Evolutionary conservation across 2,888 invertebrate species (phyloP), one percentile per base, ranked within the genome.

Genomic region (Scaptomyza tumidula): DNA sequence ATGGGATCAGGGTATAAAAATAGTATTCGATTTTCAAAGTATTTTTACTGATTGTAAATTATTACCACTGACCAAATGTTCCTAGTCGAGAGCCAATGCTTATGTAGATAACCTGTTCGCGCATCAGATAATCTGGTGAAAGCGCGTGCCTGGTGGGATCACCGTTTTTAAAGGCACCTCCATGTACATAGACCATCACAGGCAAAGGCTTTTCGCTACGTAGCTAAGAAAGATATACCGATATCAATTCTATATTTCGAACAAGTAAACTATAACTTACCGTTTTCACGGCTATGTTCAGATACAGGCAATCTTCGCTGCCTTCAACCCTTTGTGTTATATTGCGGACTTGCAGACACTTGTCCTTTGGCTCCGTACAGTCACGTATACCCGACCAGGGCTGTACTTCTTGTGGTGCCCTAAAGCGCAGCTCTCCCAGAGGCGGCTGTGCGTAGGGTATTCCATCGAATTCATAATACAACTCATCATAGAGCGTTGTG

Each of bases 1-100:
- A n/a, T n/a, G n/a, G n/a, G n/a, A n/a, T n/a, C n/a, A n/a, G n/a
- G n/a, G n/a, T n/a, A n/a, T n/a, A 1, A 1, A 35, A 14, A 29
- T 9, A 29, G 24, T 2, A 4, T 24, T 24, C 1, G 24, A 24
- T 24, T 24, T 24, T 24, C n/a, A 6, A 29, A 7, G 9, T 6
- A 29, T 29, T 29, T 29, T 29, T 29, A 29, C 29, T 9, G 29
- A 29, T 29, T 29, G 29, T 5, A 29, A 29, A 7, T 9, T 29
- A 29, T 29, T 7, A 29, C 29, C 7, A n/a, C 65, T 55, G 49
- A 89, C 90, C 91, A 35, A 93, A 86, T 14, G 90, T 81, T 48
- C 93, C 93, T n/a, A 93, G 55, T 5, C 93, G 91, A 75, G 93
- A 92, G 50, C 92, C 91, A 6, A 93, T 80, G 2, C 91, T 89